Conservation (phyloP, 2,888 invertebrate genomes). For the Sarcophaga subvicina region DNA sequence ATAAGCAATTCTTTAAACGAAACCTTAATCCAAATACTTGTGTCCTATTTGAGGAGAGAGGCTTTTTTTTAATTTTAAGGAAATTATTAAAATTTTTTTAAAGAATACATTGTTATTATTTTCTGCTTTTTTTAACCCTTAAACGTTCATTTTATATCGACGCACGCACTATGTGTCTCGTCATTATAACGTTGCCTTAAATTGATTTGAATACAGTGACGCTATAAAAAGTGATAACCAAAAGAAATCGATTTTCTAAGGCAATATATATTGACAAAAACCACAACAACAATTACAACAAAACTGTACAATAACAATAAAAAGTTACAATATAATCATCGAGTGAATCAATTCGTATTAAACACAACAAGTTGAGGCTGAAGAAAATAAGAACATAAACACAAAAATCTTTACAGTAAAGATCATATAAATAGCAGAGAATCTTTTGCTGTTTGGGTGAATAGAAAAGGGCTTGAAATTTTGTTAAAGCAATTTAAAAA, state of each 20-base stretch:
- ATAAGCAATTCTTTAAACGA: neutral
- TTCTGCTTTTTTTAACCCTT: too few relatives aligned
- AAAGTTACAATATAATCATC: constrained; percentile 35
- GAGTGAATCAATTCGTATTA: neutral
- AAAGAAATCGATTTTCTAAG: constrained; percentile 53
- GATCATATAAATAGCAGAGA: neutral
- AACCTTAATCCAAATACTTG: too few relatives aligned
- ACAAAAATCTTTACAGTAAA: neutral
- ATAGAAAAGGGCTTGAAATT: too few relatives aligned
- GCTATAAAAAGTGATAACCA: constrained; percentile 15
- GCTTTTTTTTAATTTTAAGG: too few relatives aligned
- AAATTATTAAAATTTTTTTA: too few relatives aligned
- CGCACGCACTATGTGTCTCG: too few relatives aligned
- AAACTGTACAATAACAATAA: neutral
- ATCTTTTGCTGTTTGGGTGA: too few relatives aligned
- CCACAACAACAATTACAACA: constrained; percentile 1
- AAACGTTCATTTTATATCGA: too few relatives aligned
- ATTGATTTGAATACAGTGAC: constrained; percentile 29
- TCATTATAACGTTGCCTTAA: constrained; percentile 12
- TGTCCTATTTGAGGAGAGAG: too few relatives aligned
- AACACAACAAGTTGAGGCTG: neutral
- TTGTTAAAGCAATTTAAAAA: too few relatives aligned
- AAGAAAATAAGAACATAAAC: neutral
- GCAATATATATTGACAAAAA: constrained; percentile 40
- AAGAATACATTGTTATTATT: too few relatives aligned